These are phyloP conservation scores for Calyptommatus sinebrachiatus DNA, from an alignment of 2,113 vertebrate species.

Conservation along the genomic window DNA sequence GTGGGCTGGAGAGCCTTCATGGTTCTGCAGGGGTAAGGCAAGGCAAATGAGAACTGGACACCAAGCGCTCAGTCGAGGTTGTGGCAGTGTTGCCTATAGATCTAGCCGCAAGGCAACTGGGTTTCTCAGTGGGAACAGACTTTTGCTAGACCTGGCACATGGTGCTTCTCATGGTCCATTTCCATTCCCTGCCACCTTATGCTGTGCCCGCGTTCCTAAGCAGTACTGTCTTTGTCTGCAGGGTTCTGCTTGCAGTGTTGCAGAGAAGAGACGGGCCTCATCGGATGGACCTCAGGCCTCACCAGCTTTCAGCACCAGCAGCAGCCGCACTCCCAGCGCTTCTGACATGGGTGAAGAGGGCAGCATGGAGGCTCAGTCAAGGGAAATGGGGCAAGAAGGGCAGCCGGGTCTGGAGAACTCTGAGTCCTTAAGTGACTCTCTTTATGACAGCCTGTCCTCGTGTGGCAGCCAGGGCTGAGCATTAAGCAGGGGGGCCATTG, in stretches of 20 bases:
- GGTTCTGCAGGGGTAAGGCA: slow-evolving; percentile 65
- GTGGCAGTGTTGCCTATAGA: not conserved
- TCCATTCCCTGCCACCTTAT: not conserved
- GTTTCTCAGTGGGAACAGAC: not conserved
- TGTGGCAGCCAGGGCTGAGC: slow-evolving; percentile 93
- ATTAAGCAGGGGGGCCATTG: slow-evolving; percentile 2
- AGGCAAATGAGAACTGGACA: not conserved
- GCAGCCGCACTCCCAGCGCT: slow-evolving; percentile 76
- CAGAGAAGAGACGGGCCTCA: not conserved
- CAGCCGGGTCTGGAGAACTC: slow-evolving; percentile 87
- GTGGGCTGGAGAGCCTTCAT: slow-evolving; percentile 75
- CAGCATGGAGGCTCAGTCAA: slow-evolving; percentile 75
- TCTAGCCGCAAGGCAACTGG: not conserved
- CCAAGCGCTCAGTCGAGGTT: not conserved
- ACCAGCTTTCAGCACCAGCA: slow-evolving; percentile 72
- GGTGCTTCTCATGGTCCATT: not conserved
- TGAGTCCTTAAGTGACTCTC: slow-evolving; percentile 90
- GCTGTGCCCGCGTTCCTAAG: not conserved
- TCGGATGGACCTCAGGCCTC: slow-evolving; percentile 65
- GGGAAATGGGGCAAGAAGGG: slow-evolving; percentile 79
- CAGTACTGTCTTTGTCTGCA: not conserved
- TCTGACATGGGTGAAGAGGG: slow-evolving; percentile 86
- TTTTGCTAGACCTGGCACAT: not conserved
- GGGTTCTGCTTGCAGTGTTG: not conserved
- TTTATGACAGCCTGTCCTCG: slow-evolving; percentile 93